phyloP scores from a whole-genome alignment of 2,888 invertebrate species.

The Coenonympha arcania region DNA sequence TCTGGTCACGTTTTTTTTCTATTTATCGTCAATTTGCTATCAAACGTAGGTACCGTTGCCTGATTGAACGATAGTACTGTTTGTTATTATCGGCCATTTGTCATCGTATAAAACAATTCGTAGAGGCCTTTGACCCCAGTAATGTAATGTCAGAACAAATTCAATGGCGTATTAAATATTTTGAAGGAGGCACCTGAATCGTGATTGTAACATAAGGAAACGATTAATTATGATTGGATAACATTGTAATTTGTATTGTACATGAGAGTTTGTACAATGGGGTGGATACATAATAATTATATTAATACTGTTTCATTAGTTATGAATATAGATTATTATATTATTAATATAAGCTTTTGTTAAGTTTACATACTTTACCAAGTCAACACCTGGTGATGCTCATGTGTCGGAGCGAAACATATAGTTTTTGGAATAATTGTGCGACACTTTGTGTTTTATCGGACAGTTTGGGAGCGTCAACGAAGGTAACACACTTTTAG shows the following conservation, averaged over 20 bases:
- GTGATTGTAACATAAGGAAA: conserved; percentile 35
- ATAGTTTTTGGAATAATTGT: too few relatives aligned
- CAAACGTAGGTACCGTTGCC: too few relatives aligned
- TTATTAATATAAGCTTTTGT: too few relatives aligned
- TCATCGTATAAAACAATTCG: conserved; percentile 22
- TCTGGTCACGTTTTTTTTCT: conserved; percentile 10
- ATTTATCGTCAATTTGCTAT: conserved; percentile 4
- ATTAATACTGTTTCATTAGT: conserved; percentile 46
- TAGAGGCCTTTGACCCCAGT: conserved; percentile 27
- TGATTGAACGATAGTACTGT: conserved; percentile 6
- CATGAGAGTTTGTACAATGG: conserved; percentile 53
- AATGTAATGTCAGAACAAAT: conserved; percentile 22
- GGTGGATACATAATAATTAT: conserved; percentile 50
- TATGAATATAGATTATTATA: conserved; percentile 38
- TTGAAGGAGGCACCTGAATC: conserved; percentile 24
- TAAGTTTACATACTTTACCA: too few relatives aligned
- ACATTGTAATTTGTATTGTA: conserved; percentile 47
- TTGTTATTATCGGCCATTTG: conserved; percentile 12
- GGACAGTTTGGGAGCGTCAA: too few relatives aligned
- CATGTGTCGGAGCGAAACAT: too few relatives aligned
- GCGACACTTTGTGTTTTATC: too few relatives aligned
- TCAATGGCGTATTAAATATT: conserved; percentile 29
- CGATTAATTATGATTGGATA: conserved; percentile 48
- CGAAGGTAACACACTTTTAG: too few relatives aligned
- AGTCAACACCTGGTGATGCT: too few relatives aligned